These are phyloP conservation scores for Gallinago jamesoni DNA, from an alignment of 2,113 vertebrate genomes.

Conservation along the genomic window DNA sequence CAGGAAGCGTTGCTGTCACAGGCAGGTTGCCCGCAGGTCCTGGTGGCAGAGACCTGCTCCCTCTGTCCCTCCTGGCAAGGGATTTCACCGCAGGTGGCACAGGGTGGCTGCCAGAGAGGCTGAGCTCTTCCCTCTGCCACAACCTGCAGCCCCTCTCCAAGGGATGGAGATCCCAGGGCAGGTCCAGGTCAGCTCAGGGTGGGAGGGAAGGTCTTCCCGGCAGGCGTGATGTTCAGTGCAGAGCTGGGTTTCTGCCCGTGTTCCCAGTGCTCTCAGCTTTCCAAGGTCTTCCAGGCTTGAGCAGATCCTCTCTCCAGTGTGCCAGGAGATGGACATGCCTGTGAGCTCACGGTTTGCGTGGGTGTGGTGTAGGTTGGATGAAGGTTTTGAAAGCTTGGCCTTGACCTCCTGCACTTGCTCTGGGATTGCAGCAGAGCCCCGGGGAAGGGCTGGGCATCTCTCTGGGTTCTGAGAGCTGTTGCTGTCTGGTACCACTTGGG, in stretches of 20 bases:
- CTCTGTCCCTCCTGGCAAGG: not conserved
- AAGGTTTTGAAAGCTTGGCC: not conserved
- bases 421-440: not conserved
- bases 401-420: accelerated
- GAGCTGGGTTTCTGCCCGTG: not conserved
- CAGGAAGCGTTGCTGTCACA: conserved; percentile 34
- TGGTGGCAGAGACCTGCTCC: not conserved
- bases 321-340: not conserved
- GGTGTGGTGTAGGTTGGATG: not conserved
- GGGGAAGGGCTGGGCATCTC: accelerated
- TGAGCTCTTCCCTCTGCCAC: not conserved
- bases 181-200: not conserved
- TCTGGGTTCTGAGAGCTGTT: accelerated
- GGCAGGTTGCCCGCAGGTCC: conserved; percentile 65
- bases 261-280: not conserved
- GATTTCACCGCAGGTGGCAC: accelerated
- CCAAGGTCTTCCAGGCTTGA: not conserved
- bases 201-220: not conserved
- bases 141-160: not conserved
- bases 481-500: not conserved
- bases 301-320: not conserved
- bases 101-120: not conserved
- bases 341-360: not conserved
- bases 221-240: accelerated
- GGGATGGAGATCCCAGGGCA: not conserved